Conservation (phyloP, 2,888 invertebrate genomes). For the Spatulosminthurus flaviceps region DNA sequence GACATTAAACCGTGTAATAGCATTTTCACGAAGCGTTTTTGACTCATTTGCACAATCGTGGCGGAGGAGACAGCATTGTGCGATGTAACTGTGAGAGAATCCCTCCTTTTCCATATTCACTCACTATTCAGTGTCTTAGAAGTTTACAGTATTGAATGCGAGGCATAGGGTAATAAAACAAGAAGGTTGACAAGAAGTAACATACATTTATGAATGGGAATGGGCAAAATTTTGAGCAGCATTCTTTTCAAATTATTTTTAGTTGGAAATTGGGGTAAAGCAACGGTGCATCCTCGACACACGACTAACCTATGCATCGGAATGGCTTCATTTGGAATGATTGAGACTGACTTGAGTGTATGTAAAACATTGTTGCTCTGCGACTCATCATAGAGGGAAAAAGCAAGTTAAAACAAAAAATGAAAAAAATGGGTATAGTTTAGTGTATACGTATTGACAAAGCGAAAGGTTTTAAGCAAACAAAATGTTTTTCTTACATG, state of each 20-base stretch:
- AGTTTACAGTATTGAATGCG: background rate
- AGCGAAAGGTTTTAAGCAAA: background rate
- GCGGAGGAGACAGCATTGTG: background rate
- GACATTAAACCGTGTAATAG: background rate
- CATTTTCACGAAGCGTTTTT: background rate
- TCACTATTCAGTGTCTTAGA: background rate
- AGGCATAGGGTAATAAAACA: background rate
- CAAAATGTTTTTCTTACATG: background rate
- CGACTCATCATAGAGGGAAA: slow-evolving; percentile 9
- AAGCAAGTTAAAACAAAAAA: slow-evolving; percentile 2
- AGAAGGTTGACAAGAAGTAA: background rate
- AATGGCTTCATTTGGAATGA: background rate
- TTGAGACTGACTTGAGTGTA: no score
- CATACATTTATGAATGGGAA: background rate
- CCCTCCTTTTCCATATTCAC: background rate
- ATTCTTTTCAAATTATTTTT: slow-evolving; percentile 4
- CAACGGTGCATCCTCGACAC: slow-evolving; percentile 2
- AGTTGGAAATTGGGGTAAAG: slow-evolving; percentile 5
- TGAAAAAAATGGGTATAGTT: background rate
- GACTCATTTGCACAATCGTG: background rate
- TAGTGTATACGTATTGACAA: background rate
- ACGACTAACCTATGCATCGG: slow-evolving; percentile 2
- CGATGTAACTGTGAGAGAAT: background rate
- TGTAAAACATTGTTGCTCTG: slow-evolving; percentile 3
- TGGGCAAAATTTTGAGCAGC: slow-evolving; percentile 14